These are phyloP conservation scores for Magallana ariakensis DNA, from an alignment of 1,140 invertebrate species.

Conservation along the genomic window DNA sequence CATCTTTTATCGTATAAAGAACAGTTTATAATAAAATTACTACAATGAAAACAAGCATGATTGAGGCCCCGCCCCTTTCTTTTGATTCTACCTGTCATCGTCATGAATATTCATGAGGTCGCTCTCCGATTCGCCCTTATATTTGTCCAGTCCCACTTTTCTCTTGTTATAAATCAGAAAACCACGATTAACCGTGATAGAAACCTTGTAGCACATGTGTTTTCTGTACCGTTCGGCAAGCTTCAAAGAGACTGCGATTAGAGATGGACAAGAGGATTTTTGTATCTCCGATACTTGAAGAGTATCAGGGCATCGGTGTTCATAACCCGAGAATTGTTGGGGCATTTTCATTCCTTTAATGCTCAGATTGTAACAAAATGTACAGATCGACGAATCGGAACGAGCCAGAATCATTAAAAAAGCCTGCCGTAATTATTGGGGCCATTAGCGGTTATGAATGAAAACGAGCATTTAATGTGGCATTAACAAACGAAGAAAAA, in stretches of 20 bases:
- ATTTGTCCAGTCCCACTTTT: slow-evolving; percentile 30
- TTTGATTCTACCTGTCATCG: slow-evolving; percentile 40
- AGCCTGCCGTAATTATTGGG: slow-evolving; percentile 14
- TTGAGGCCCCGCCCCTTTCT: not conserved
- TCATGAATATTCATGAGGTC: slow-evolving; percentile 22
- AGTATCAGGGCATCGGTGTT: slow-evolving; percentile 9
- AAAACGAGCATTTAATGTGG: not conserved
- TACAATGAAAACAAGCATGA: slow-evolving; percentile 36
- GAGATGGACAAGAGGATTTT: slow-evolving; percentile 32
- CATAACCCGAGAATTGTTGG: slow-evolving; percentile 19
- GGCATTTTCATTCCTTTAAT: slow-evolving; percentile 9
- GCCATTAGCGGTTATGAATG: slow-evolving; percentile 26
- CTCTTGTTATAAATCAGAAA: slow-evolving; percentile 20
- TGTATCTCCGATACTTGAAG: slow-evolving; percentile 1
- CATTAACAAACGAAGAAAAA: not conserved
- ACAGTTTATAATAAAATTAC: slow-evolving; percentile 38
- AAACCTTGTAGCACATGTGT: slow-evolving; percentile 16
- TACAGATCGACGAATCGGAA: not conserved
- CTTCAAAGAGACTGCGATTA: slow-evolving; percentile 41
- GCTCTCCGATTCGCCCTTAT: slow-evolving; percentile 20
- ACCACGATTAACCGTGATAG: slow-evolving; percentile 31
- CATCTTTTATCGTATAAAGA: slow-evolving; percentile 42
- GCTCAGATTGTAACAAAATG: slow-evolving; percentile 2
- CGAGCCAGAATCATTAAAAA: not conserved
- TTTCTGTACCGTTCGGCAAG: slow-evolving; percentile 35